These are phyloP conservation scores for Drosophila tropicalis DNA, from an alignment of 1,140 invertebrate genomes.

Conservation along the genomic window DNA sequence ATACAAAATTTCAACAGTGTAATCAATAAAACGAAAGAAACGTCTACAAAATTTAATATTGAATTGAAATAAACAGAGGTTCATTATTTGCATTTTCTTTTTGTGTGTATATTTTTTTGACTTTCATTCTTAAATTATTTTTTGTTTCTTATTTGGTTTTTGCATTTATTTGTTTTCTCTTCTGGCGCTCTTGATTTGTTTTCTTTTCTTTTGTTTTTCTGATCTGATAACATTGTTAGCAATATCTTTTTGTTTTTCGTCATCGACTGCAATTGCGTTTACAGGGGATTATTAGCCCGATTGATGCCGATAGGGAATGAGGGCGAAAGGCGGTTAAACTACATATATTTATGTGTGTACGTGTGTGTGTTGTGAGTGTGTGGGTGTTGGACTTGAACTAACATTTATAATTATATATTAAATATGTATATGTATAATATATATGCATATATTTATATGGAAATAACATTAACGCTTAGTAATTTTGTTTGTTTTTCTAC, in stretches of 20 bases:
- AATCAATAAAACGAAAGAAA: background rate
- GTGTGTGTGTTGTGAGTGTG: conserved; percentile 39
- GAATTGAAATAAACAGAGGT: no score
- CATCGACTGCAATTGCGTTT: conserved; percentile 24
- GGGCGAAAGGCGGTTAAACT: conserved; percentile 24
- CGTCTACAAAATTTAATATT: no score
- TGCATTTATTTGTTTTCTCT: conserved; percentile 32
- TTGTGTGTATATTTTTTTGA: no score
- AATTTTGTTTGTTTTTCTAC: conserved; percentile 22
- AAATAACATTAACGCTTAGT: conserved; percentile 73
- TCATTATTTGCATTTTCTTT: no score
- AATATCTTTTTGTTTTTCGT: conserved; percentile 41
- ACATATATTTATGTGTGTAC: conserved; percentile 16
- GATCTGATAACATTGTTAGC: conserved; percentile 60
- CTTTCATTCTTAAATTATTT: conserved; percentile 1
- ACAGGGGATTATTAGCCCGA: background rate
- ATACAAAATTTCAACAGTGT: conserved; percentile 14
- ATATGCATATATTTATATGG: conserved; percentile 49
- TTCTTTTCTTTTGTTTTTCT: background rate
- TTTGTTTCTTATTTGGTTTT: conserved; percentile 35
- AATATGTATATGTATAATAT: conserved; percentile 36
- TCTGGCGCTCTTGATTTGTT: conserved; percentile 2
- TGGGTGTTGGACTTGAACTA: conserved; percentile 62
- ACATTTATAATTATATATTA: conserved; percentile 62
- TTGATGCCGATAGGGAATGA: conserved; percentile 22